phyloP scores from a whole-genome alignment of 1,140 invertebrate genomes.

The Papilio aristodemus region DNA sequence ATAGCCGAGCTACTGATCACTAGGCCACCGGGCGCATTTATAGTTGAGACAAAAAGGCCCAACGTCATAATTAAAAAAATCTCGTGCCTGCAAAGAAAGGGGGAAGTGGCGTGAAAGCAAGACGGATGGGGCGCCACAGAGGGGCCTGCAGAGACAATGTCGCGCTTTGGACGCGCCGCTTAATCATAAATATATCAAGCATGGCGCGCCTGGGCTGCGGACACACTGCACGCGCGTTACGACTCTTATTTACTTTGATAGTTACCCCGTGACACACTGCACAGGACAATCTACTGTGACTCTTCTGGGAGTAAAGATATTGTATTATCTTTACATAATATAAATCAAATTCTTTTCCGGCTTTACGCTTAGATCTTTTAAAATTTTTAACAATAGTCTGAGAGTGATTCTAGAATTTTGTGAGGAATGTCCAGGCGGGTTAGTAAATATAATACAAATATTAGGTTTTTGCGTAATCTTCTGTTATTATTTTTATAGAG shows the following conservation, averaged over 20 bases:
- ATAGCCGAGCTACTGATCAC: slow-evolving; percentile 29
- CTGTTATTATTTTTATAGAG: too few relatives aligned
- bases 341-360: too few relatives aligned
- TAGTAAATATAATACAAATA: too few relatives aligned
- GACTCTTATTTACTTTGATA: neutral
- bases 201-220: slow-evolving; percentile 47
- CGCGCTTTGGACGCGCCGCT: slow-evolving; percentile 70
- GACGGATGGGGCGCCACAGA: slow-evolving; percentile 75
- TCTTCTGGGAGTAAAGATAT: too few relatives aligned
- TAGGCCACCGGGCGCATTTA: slow-evolving; percentile 38
- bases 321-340: too few relatives aligned
- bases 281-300: too few relatives aligned
- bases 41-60: slow-evolving; percentile 73
- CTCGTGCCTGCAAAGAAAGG: slow-evolving; percentile 78
- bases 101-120: slow-evolving; percentile 76
- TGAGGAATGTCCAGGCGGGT: too few relatives aligned
- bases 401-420: too few relatives aligned
- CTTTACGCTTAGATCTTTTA: too few relatives aligned
- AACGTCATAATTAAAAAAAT: slow-evolving; percentile 80
- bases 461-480: too few relatives aligned
- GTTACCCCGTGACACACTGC: too few relatives aligned
- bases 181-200: slow-evolving; percentile 80
- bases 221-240: slow-evolving; percentile 38
- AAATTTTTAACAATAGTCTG: too few relatives aligned
- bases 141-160: slow-evolving; percentile 74